Evolutionary conservation across 2,797 vertebrate genomes (phyloP), one percentile per base, ranked within the genome.

Genomic region (Pangasius mekongensis): DNA sequence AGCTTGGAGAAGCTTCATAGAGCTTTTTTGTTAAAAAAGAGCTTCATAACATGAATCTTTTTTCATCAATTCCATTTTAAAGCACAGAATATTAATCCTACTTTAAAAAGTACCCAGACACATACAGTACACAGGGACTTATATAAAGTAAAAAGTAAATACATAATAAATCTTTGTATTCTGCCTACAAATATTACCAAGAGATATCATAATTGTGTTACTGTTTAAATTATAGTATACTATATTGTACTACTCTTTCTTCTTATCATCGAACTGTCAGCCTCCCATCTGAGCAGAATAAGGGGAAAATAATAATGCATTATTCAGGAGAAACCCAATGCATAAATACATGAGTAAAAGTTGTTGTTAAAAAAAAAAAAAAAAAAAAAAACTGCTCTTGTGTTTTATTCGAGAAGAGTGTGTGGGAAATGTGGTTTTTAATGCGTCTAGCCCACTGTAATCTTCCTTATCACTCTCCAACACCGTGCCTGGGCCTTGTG

Each of bases 341-440:
- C 93, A 95, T 94, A 94, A 94, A 95, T 93, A 93, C 93, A 95
- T 95, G 93, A 94, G 93, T 88, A 84, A 89, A 94, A 93, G 92
- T 93, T 93, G 93, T 93, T 3, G 47, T 47, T 3, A 36, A 43
- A 10, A 56, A 30, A 24, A 60, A 81, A 60, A 81, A 81, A 81
- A 81, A 58, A 60, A 36, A 60, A 94, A 94, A 62, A 93, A 87
- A 89, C 90, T 89, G 89, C 84, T 89, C 89, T 89, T 92, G 86
- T 82, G 83, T 84, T 69, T 83, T 88, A 89, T 91, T 90, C 83
- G 47, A 56, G 82, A 76, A 49, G 62, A 77, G 67, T 52, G 81
- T 80, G 84, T 80, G 71, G 83, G 85, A 91, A 91, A 91, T 87
- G 88, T 66, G 43, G 76, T 82, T 90, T 91, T 90, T 90, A 89